Base-by-base conservation (phyloP, 2,797 vertebrate species). In the Pipistrellus nathusii region DNA sequence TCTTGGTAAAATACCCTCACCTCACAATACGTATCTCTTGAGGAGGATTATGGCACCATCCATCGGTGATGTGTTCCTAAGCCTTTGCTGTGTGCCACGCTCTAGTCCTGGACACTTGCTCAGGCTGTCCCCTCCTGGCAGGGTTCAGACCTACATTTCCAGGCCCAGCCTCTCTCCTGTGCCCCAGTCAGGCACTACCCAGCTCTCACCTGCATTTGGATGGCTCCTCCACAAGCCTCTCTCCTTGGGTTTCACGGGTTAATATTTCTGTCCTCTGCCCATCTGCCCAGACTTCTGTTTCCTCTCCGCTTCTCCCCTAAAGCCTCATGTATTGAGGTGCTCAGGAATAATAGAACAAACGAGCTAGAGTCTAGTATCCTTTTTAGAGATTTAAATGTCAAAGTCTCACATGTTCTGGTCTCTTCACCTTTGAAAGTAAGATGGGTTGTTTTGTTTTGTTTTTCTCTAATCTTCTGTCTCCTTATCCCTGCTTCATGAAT, bases 141-240 rank as follows among this genome's bases (percentile, higher is more conserved):
- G 57, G 57, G 57, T 27, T 59, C 25, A 59, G 57, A 59, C 17
- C 51, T 51, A 0, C 15, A 3, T 76, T 15, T 85, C 51, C 62
- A 51, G 72, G 9, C 2, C 18, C 27, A 0, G 8, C 8, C 18
- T 35, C 44, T 25, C 25, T 64, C 20, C 71, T 69, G 2, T 20
- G 35, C 5, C 32, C 59, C 53, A 11, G 1, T 0, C 2, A 9
- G 30, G 18, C 14, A 21, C 25, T 4, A 0, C 3, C 21, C 32
- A 0, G 4, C 35, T 25, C 35, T 64, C 30, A 0, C 32, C 64
- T 32, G 20, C 68, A 18, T 35, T 41, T 4, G 23, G 15, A 14
- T 30, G 30, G 8, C 23, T 51, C 18, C 20, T 8, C 10, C 13
- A 8, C 51, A 64, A 77, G 2, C 21, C 44, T 62, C 38, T 55